Percentiles rank a stretch among this genome's conserved stretches.
phyloP scores from a whole-genome alignment of 1,140 invertebrate genomes.

The Globodera ellingtonae region DNA sequence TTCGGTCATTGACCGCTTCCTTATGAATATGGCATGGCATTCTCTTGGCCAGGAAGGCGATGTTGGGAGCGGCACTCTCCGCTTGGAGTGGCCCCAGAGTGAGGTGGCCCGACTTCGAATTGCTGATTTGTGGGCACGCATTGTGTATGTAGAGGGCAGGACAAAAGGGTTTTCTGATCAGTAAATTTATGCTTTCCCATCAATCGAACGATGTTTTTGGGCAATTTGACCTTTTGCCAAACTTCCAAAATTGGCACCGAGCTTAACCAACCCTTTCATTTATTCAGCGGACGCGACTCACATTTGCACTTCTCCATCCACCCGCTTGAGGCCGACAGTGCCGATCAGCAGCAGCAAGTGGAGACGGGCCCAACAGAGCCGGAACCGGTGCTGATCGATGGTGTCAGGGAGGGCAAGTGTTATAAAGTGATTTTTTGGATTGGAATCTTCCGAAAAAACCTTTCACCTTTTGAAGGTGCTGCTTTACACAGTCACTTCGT shows the following conservation, averaged over 20 bases:
- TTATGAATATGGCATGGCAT: no score
- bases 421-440: constrained; percentile 46
- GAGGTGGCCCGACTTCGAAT: constrained; percentile 53
- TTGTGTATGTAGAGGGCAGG: constrained; percentile 27
- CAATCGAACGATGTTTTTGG: no score
- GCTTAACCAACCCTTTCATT: no score
- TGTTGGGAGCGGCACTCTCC: constrained; percentile 6
- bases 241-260: no score
- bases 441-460: not conserved
- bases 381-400: constrained; percentile 45
- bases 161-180: no score
- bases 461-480: constrained; percentile 43
- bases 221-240: no score
- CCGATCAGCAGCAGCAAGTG: constrained; percentile 34
- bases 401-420: constrained; percentile 53
- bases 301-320: constrained; percentile 58
- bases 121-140: constrained; percentile 59
- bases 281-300: constrained; percentile 49
- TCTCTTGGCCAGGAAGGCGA: constrained; percentile 19
- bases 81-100: constrained; percentile 45
- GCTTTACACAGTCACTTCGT: constrained; percentile 61
- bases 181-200: no score
- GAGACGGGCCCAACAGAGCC: constrained; percentile 47
- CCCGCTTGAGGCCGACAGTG: constrained; percentile 13
- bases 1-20: not conserved